Evolutionary conservation across 2,797 vertebrate genomes (phyloP).

Genomic region (Sebastes hubbsi): DNA sequence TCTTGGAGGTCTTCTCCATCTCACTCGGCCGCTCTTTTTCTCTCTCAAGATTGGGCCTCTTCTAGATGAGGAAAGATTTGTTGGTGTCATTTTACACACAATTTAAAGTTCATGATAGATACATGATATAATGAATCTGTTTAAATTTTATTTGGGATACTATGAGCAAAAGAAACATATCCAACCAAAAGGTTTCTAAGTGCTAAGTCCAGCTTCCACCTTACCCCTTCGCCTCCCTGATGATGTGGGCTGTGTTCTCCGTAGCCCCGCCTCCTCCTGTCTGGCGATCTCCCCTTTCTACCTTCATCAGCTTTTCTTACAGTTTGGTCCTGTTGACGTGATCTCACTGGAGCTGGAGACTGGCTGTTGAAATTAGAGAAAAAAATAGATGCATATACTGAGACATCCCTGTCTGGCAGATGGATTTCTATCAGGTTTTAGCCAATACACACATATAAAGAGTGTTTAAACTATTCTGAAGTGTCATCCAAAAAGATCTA

Average conservation of each 20-base stretch:
- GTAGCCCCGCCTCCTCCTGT: constrained; percentile 56
- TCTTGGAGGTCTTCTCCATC: constrained; percentile 45
- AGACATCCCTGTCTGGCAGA: not conserved
- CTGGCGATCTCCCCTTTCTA: constrained; percentile 72
- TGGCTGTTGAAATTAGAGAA: constrained; percentile 33
- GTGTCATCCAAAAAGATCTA: not conserved
- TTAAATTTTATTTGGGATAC: not conserved
- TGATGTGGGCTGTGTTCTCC: constrained; percentile 66
- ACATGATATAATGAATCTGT: not conserved
- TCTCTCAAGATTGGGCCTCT: constrained; percentile 57
- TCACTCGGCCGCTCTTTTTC: constrained; percentile 48
- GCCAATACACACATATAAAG: not conserved
- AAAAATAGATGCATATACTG: not conserved
- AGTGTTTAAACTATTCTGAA: not conserved
- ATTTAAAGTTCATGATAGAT: not conserved
- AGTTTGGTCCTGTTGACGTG: constrained; percentile 59
- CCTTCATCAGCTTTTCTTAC: constrained; percentile 53
- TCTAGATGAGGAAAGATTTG: constrained; percentile 45
- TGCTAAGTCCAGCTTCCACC: not conserved
- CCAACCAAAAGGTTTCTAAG: no score
- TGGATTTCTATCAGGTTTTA: not conserved
- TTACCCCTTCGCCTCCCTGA: constrained; percentile 65
- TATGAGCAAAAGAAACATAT: not conserved
- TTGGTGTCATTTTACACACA: not conserved
- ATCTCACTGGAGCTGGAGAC: constrained; percentile 65